Evolutionary conservation across 2,888 invertebrate species (phyloP).

Genomic region (Agriopis aurantiaria): DNA sequence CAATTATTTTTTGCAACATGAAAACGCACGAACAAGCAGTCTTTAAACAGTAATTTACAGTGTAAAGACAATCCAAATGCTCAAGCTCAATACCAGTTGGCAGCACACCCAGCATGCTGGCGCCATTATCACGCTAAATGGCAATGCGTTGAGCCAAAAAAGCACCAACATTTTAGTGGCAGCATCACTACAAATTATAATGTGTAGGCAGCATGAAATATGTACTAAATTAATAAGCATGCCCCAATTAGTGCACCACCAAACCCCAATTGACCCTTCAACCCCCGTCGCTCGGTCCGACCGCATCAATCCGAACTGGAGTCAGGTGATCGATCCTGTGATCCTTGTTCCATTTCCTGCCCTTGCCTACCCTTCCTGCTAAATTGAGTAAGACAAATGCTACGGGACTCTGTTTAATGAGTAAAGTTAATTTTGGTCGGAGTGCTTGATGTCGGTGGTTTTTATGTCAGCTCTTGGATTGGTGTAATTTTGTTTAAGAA

Average conservation of each 20-base stretch:
- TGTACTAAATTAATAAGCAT: slow-evolving; percentile 11
- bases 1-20: too few species aligned
- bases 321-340: slow-evolving; percentile 38
- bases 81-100: too few species aligned
- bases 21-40: too few species aligned
- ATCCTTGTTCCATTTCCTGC: slow-evolving; percentile 36
- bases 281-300: slow-evolving; percentile 15
- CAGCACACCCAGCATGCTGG: too few species aligned
- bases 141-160: too few species aligned
- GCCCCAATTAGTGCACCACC: slow-evolving; percentile 23
- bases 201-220: background rate
- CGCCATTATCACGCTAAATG: too few species aligned
- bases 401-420: slow-evolving; percentile 60
- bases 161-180: too few species aligned
- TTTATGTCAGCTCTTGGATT: slow-evolving; percentile 20
- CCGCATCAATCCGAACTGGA: slow-evolving; percentile 32
- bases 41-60: too few species aligned
- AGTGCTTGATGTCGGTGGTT: slow-evolving; percentile 29
- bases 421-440: slow-evolving; percentile 59
- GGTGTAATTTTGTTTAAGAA: slow-evolving; percentile 34
- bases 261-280: slow-evolving; percentile 26
- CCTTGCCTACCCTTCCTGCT: slow-evolving; percentile 55
- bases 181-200: background rate
- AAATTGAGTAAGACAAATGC: slow-evolving; percentile 70
- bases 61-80: too few species aligned